A percentile compares a stretch with the other conserved stretches of the same genome.
Conservation (phyloP, 2,797 vertebrate genomes). For the Malurus splendens region DNA sequence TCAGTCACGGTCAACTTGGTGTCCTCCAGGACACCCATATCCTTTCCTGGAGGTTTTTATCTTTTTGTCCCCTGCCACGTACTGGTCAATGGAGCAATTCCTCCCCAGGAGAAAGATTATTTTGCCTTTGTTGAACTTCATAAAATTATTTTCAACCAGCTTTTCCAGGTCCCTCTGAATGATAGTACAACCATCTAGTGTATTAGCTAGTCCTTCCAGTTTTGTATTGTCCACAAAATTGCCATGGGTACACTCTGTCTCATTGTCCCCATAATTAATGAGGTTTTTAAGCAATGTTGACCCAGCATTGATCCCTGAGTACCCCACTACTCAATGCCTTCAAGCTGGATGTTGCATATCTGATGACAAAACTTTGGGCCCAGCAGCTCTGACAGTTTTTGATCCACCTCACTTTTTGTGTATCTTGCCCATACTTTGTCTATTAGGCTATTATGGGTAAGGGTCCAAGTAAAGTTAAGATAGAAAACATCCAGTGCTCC, state of each 20-base stretch:
- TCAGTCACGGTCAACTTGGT: not conserved
- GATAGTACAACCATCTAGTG: not conserved
- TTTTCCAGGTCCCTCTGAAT: not conserved
- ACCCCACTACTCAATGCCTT: not conserved
- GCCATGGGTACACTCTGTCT: not conserved
- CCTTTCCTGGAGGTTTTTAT: not conserved
- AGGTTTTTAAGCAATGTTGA: not conserved
- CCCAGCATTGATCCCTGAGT: not conserved
- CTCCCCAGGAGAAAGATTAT: not conserved
- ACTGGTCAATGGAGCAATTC: not conserved
- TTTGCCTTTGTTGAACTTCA: not conserved
- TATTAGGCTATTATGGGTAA: not conserved
- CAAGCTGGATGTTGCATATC: not conserved
- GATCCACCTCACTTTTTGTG: not conserved
- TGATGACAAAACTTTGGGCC: not conserved
- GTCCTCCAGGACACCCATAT: not conserved
- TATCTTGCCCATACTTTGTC: not conserved
- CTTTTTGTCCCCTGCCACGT: rapidly evolving
- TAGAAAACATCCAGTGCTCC: not conserved
- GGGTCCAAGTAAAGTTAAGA: not conserved
- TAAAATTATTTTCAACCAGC: not conserved
- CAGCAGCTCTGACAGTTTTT: not conserved
- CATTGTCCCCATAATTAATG: not conserved
- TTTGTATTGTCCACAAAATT: not conserved
- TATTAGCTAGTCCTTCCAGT: not conserved